These are phyloP conservation scores for Apodemia zela DNA, from an alignment of 2,888 invertebrate species.

Conservation along the genomic window DNA sequence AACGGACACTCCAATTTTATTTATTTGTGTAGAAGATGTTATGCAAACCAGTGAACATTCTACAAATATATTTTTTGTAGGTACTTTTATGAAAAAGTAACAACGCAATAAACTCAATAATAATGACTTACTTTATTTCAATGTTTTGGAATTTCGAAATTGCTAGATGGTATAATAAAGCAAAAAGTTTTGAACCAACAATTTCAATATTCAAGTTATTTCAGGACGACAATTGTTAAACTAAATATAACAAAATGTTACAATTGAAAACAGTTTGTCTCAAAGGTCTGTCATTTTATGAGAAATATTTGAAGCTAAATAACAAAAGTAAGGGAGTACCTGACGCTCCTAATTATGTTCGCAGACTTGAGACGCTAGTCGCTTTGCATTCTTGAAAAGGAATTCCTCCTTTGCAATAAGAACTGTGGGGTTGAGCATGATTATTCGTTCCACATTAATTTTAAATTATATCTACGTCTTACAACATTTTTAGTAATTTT, in stretches of 20 bases:
- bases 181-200: not conserved
- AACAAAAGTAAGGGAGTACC: slow-evolving; percentile 41
- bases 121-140: no score
- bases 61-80: no score
- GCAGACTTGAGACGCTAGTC: slow-evolving; percentile 22
- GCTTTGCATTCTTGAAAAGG: slow-evolving; percentile 25
- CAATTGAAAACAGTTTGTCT: not conserved
- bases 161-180: not conserved
- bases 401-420: slow-evolving; percentile 34
- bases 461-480: slow-evolving; percentile 1
- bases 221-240: not conserved
- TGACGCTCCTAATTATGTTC: slow-evolving; percentile 38
- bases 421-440: slow-evolving; percentile 2
- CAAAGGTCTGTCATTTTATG: slow-evolving; percentile 12
- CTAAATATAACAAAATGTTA: not conserved
- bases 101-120: no score
- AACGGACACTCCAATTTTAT: no score
- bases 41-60: no score
- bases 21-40: no score
- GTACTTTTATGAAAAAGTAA: no score
- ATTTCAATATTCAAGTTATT: not conserved
- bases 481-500: not conserved
- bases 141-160: not conserved
- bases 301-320: slow-evolving; percentile 30
- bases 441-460: slow-evolving; percentile 11